These are phyloP conservation scores for Liolophura sinensis DNA, from an alignment of 1,140 invertebrate species.

Conservation along the genomic window DNA sequence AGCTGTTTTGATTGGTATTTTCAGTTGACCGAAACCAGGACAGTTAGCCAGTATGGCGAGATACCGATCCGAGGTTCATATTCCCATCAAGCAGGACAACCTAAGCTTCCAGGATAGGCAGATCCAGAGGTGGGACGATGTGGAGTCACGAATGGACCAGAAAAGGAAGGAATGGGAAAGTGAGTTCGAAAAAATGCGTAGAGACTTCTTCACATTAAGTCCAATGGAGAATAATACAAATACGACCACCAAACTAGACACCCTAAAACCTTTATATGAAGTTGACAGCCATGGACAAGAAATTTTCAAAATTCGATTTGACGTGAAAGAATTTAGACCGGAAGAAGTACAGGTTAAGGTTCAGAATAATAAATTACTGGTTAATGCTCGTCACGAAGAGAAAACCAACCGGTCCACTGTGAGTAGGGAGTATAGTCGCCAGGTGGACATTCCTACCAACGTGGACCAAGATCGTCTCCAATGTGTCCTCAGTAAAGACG, in stretches of 20 bases:
- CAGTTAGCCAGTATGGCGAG: constrained; percentile 24
- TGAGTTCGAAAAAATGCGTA: constrained; percentile 53
- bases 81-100: constrained; percentile 48
- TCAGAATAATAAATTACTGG: constrained; percentile 48
- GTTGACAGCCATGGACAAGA: constrained; percentile 41
- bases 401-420: constrained; percentile 42
- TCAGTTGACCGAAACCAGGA: not conserved
- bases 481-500: constrained; percentile 53
- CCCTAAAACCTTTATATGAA: constrained; percentile 39
- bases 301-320: constrained; percentile 51
- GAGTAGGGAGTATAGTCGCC: constrained; percentile 52
- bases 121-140: constrained; percentile 50
- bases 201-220: constrained; percentile 55
- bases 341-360: constrained; percentile 54
- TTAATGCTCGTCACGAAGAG: constrained; percentile 49
- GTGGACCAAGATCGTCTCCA: constrained; percentile 50
- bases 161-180: constrained; percentile 51
- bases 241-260: constrained; percentile 28
- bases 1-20: no score
- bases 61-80: constrained; percentile 50
- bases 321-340: constrained; percentile 53
- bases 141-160: constrained; percentile 49
- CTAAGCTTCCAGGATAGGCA: constrained; percentile 54
- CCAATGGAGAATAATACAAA: constrained; percentile 37
- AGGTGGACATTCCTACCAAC: constrained; percentile 51